Evolutionary conservation across 2,888 invertebrate genomes (phyloP), one percentile per base, ranked within the genome.

Genomic region (Archaeoteleia sp.): DNA sequence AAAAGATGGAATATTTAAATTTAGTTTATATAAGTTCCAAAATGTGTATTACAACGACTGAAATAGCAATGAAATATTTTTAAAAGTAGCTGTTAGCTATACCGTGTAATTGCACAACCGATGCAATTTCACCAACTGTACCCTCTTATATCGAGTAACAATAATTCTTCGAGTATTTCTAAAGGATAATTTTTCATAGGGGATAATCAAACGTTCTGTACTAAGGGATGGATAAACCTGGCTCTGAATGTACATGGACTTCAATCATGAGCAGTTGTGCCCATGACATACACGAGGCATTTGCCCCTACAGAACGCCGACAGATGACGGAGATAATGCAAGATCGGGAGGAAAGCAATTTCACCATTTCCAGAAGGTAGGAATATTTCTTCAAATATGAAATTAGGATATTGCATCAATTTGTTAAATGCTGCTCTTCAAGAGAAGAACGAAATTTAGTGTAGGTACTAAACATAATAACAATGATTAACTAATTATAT

Each of bases 231-330:
- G 42, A 55, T 55, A 55, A 54, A 48, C 49, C 34, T 55, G 49
- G 25, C 39, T 12, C 13, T 51, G 46, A 57, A 39, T 43, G 49
- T 55, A 46, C 42, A 53, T 23, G 46, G 25, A 46, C 60, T 54
- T 66, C 42, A 58, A 60, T 66, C 58, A 66, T 32, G 66, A 54
- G 54, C 60, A 66, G 58, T 66, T 66, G 66, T 53, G 60, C 54
- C 37, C 8, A 37, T 53, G 58, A 65, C 65, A 29, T 53, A 53
- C 53, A 58, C 58, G 30, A 43, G 46, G 40, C 58, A 58, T n/a
- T 65, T 40, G 53, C 58, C 58, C 42, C 35, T 48, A 20, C 30
- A 23, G 53, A 65, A 65, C 58, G 53, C 48, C 35, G 42, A 58
- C 65, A 65, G 53, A 65, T 65, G 63, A 57, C 27, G 55, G 12